Evolutionary conservation across 2,113 vertebrate species (phyloP), one percentile per base, ranked within the genome.

Genomic region (Acanthochromis polyacanthus): DNA sequence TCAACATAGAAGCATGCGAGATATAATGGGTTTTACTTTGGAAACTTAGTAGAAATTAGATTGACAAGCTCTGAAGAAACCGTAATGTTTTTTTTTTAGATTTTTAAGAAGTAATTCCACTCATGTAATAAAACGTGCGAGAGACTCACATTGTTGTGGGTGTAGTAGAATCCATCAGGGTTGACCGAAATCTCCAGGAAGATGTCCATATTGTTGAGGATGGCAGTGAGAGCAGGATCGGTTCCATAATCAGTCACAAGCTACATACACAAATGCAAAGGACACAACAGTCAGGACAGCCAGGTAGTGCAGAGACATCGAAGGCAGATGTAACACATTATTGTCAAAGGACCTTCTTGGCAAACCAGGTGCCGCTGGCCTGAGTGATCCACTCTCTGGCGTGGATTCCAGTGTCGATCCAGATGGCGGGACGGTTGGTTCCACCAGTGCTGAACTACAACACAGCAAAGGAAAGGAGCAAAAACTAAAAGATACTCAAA

Each of bases 341-440:
- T 16, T 1, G 36, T 76, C 4, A 20, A 10, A 58, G 10, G 63
- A 98, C 97, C 96, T 98, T 95, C 78, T 96, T 97, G 70, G 97
- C 96, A 0, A 86, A 96, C 97, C 97, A 99, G 81, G 95, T 65
- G 0, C 96, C 95, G 0, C 95, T 97, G 85, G 98, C 97, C 3
- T 95, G 97, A 28, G 96, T 97, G 89, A 98, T 93, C 97, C 97
- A 98, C 77, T 98, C 97, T 43, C 97, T 94, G 0, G 97, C 91
- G 68, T 99, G 98, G 88, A 97, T 98, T 7, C 97, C 96, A 0
- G 94, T 96, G 91, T 98, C 97, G 0, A 99, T 78, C 97, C 97
- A 98, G 88, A 97, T 86, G 28, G 95, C 97, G 0, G 94, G 88
- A 0, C 94, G 95, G 1, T 86, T 93, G 0, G 1, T 60, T 30